These are phyloP conservation scores for Acanthaster planci DNA, from an alignment of 35 echinoderm and acorn worm species.

Conservation along the genomic window DNA sequence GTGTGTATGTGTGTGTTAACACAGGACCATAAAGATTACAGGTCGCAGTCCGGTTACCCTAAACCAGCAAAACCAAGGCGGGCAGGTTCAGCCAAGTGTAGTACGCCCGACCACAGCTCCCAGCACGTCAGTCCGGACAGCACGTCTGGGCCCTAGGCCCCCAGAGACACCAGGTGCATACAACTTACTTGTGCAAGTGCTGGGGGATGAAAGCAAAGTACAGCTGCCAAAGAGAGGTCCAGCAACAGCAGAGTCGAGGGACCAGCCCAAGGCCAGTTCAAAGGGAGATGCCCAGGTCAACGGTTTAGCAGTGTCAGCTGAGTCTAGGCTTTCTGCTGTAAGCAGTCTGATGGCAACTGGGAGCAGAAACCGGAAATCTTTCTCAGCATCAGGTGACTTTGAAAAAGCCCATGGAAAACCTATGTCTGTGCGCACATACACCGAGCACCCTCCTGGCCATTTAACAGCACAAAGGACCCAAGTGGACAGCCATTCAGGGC, in stretches of 20 bases:
- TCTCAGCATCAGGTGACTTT: too few species aligned
- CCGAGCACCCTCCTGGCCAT: not conserved
- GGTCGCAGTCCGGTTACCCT: not conserved
- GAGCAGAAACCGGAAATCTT: too few species aligned
- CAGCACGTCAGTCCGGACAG: too few species aligned
- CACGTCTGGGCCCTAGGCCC: not conserved
- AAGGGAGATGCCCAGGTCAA: too few species aligned
- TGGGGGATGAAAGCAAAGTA: not conserved
- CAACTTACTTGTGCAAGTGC: not conserved
- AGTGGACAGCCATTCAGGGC: not conserved
- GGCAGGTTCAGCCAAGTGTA: not conserved
- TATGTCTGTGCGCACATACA: not conserved
- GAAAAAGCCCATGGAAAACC: too few species aligned
- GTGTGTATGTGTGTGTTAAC: too few species aligned
- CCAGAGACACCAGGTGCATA: not conserved
- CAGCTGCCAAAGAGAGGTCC: not conserved
- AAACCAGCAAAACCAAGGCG: not conserved
- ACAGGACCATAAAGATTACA: not conserved
- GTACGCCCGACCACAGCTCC: not conserved
- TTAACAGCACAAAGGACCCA: not conserved
- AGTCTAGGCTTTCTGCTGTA: too few species aligned
- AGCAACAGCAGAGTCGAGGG: not conserved
- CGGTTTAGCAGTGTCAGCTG: too few species aligned
- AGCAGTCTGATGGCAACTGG: too few species aligned
- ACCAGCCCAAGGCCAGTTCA: not conserved